These are phyloP conservation scores for Acanthosepion pharaonis DNA, from an alignment of 2,888 invertebrate species.

Conservation along the genomic window DNA sequence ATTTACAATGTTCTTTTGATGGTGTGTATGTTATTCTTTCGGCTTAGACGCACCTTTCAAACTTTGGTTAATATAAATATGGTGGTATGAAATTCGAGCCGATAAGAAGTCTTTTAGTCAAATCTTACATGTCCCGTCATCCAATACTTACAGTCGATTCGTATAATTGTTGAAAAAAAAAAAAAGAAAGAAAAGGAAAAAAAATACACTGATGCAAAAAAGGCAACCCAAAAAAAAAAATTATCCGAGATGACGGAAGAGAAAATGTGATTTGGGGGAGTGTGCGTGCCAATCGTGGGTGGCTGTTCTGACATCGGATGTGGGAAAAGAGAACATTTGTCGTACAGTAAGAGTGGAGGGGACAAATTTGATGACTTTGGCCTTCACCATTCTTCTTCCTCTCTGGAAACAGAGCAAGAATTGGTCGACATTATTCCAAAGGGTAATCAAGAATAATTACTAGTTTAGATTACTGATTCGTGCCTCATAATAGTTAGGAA, in stretches of 20 bases:
- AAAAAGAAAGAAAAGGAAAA: no score
- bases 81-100: neutral
- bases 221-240: neutral
- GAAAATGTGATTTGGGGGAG: neutral
- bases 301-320: neutral
- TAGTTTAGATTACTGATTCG: neutral
- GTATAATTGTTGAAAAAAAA: neutral
- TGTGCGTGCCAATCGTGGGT: neutral
- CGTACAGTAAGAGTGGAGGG: neutral
- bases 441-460: neutral
- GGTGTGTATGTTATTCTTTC: neutral
- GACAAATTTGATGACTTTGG: neutral
- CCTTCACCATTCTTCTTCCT: neutral
- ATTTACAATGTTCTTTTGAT: neutral
- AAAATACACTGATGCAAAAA: neutral
- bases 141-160: no score
- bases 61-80: neutral
- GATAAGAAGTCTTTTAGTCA: neutral
- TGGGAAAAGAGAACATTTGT: neutral
- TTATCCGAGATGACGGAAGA: neutral
- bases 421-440: neutral
- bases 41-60: neutral
- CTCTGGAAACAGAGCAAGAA: neutral
- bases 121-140: neutral
- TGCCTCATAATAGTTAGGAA: no score